phyloP scores from a whole-genome alignment of 2,797 vertebrate genomes.

The Etheostoma perlongum region DNA sequence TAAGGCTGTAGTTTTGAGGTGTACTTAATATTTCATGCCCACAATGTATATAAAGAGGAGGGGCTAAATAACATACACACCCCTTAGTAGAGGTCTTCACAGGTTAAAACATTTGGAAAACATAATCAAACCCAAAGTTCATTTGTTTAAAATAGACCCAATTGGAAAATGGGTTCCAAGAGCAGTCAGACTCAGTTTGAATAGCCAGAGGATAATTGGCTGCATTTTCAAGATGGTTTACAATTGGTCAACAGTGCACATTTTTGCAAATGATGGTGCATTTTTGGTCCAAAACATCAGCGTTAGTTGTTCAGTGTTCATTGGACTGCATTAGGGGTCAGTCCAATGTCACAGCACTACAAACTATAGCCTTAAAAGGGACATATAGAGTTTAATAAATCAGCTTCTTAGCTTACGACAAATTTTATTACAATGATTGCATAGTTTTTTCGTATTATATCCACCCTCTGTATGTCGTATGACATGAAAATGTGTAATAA shows the following conservation, averaged over 20 bases:
- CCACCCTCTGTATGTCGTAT: slow-evolving; percentile 24
- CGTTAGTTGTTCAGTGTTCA: neutral
- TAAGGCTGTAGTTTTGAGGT: slow-evolving; percentile 15
- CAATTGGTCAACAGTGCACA: neutral
- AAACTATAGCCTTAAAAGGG: slow-evolving; percentile 9
- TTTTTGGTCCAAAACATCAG: neutral
- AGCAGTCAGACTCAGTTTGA: neutral
- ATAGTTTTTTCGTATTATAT: slow-evolving; percentile 32
- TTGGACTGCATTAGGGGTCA: too few species aligned
- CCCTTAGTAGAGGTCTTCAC: slow-evolving; percentile 1
- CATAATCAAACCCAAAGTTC: neutral
- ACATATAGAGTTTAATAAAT: slow-evolving; percentile 3
- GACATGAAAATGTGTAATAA: slow-evolving; percentile 11
- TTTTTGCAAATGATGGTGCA: neutral
- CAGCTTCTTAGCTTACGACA: slow-evolving; percentile 9
- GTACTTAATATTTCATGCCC: neutral
- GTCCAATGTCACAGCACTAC: too few species aligned
- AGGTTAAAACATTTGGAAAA: neutral
- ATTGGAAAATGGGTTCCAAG: neutral
- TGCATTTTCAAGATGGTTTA: neutral
- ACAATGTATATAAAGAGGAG: neutral
- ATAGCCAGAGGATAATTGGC: neutral
- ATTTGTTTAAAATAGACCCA: neutral
- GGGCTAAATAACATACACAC: slow-evolving; percentile 12
- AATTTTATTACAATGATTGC: slow-evolving; percentile 22